Evolutionary conservation across 2,113 vertebrate species (phyloP), one percentile per base, ranked within the genome.

Genomic region (Daphoenositta chrysoptera): DNA sequence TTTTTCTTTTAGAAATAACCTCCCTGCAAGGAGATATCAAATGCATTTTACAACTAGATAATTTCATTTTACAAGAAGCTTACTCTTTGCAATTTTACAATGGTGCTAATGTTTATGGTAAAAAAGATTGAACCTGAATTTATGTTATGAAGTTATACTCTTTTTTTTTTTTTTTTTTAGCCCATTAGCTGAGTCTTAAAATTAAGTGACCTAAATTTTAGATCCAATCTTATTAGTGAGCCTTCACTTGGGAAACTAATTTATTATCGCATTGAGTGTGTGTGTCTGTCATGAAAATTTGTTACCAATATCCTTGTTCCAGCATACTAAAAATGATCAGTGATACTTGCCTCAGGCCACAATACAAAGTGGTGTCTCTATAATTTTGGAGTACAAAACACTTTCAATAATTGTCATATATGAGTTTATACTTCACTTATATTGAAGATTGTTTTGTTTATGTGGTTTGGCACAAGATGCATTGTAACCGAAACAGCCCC

Each of bases 121-220:
- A 94, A 79, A 91, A 88, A 92, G 63, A 93, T 44, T 83, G 39
- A 96, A 89, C 69, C 71, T 93, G 77, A 96, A 94, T 97, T 97
- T 97, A 88, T 95, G 60, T 72, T 94, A 58, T 63, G 84, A 96
- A 96, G 89, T 94, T 50, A 72, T 80, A 86, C 33, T 65, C 44
- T 8, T 86, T 89, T 92, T 83, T 92, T 95, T 63, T 95, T 94
- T 94, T 81, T 19, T 75, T 94, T 94, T 81, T 19, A 75, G 60
- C 51, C 78, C 63, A 94, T 96, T 97, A 92, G 73, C 83, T 80
- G n/a, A 94, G 82, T 96, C 87, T 96, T 97, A 94, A 96, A 91
- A 96, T 94, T 81, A 93, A 78, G 86, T 95, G 95, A 54, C 76
- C 89, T 92, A 87, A 95, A 93, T 93, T 96, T 97, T 87, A 93